phyloP scores from a whole-genome alignment of 2,113 vertebrate genomes.

The Colaptes auratus region DNA sequence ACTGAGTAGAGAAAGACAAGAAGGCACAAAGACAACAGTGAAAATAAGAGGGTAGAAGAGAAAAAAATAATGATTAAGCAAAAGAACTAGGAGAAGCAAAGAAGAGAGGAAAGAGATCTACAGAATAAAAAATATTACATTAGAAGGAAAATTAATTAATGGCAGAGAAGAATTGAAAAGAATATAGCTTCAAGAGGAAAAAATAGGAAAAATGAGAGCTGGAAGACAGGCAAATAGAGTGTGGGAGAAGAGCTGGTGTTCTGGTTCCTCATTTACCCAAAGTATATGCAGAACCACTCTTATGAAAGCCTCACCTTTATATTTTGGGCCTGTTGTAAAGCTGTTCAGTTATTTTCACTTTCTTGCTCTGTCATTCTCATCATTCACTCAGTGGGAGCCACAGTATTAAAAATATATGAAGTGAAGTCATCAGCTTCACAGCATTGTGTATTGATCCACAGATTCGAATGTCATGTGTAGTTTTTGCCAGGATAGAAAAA shows the following conservation, averaged over 20 bases:
- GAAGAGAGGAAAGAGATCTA: not conserved
- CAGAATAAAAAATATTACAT: not conserved
- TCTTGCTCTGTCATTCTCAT: not conserved
- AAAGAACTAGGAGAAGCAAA: not conserved
- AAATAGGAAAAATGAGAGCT: not conserved
- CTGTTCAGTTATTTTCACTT: not conserved
- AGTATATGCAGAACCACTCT: not conserved
- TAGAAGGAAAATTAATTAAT: not conserved
- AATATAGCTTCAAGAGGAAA: not conserved
- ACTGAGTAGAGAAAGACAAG: not conserved
- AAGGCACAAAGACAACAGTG: not conserved
- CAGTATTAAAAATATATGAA: not conserved
- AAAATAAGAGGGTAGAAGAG: not conserved
- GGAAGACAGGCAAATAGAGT: not conserved
- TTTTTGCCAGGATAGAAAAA: not conserved
- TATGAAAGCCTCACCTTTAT: not conserved
- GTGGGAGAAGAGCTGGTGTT: not conserved
- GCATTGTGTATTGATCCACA: constrained; percentile 26
- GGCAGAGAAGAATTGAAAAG: not conserved
- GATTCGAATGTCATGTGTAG: not conserved
- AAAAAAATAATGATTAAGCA: not conserved
- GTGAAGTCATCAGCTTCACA: not conserved
- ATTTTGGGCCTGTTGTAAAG: not conserved
- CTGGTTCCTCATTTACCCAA: not conserved
- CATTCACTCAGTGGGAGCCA: not conserved